Percentiles rank a stretch among this genome's conserved stretches.
Conservation (phyloP, 2,888 invertebrate genomes). For the Chymomyza amoena region DNA sequence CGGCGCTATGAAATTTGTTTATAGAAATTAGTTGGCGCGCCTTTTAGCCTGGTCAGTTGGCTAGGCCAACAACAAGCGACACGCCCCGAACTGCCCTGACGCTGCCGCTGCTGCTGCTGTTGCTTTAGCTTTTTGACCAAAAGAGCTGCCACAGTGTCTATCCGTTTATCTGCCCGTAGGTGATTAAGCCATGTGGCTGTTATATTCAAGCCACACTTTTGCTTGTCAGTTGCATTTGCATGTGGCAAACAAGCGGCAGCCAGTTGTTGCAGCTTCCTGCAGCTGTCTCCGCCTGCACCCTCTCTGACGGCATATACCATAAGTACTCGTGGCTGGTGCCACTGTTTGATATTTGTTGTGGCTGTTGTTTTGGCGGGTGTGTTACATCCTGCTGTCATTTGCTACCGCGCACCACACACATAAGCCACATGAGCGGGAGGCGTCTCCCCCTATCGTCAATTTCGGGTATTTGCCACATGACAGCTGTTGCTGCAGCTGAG, state of each 20-base stretch:
- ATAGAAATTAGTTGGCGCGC: constrained; percentile 66
- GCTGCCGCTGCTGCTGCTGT: not conserved
- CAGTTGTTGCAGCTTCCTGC: not conserved
- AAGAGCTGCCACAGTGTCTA: constrained; percentile 18
- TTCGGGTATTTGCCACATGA: constrained; percentile 8
- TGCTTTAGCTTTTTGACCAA: not conserved
- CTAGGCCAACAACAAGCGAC: not conserved
- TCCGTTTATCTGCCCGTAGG: constrained; percentile 69
- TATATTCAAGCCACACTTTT: constrained; percentile 24
- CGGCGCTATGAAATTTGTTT: constrained; percentile 63
- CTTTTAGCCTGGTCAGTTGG: constrained; percentile 6
- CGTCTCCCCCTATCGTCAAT: not conserved
- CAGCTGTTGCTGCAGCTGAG: not conserved
- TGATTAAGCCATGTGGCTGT: constrained; percentile 63
- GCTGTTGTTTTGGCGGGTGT: constrained; percentile 36
- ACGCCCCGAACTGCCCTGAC: constrained; percentile 10
- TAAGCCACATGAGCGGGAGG: constrained; percentile 4
- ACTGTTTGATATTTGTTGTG: constrained; percentile 24
- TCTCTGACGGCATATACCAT: constrained; percentile 18
- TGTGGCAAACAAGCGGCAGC: constrained; percentile 6
- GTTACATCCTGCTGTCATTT: constrained; percentile 68
- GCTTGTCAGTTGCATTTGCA: constrained; percentile 21
- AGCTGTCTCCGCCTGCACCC: constrained; percentile 20
- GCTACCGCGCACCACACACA: constrained; percentile 47
- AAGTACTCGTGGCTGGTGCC: constrained; percentile 4